Evolutionary conservation across 2,113 vertebrate genomes (phyloP).

Genomic region (Butorides virescens): DNA sequence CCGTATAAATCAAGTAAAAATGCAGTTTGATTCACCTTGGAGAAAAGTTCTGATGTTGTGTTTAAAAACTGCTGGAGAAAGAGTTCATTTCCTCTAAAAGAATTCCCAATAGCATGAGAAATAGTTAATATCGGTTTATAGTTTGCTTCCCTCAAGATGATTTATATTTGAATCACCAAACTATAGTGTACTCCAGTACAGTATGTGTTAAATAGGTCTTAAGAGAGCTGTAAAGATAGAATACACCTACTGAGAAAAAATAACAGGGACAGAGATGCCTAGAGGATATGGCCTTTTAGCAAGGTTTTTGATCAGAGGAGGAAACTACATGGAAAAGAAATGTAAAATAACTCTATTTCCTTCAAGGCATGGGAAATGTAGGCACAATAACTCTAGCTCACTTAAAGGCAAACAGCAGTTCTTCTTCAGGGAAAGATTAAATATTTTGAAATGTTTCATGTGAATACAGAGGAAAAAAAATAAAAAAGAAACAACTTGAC

Average conservation of each 20-base stretch:
- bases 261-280: not conserved
- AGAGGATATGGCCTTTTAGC: not conserved
- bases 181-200: not conserved
- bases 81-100: not conserved
- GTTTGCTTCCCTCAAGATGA: not conserved
- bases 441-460: not conserved
- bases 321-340: not conserved
- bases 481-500: not conserved
- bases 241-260: not conserved
- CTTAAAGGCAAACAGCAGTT: not conserved
- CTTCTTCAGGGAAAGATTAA: not conserved
- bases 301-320: not conserved
- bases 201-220: not conserved
- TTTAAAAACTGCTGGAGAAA: not conserved
- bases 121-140: not conserved
- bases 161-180: not conserved
- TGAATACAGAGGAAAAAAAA: not conserved
- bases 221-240: not conserved
- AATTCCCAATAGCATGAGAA: not conserved
- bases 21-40: not conserved
- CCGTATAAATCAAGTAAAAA: not conserved
- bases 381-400: not conserved
- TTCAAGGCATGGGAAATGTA: not conserved
- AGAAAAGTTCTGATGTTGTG: not conserved
- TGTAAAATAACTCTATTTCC: not conserved